Evolutionary conservation across 2,888 invertebrate species (phyloP), one percentile per base, ranked within the genome.

Genomic region (Ormyrus rosae): DNA sequence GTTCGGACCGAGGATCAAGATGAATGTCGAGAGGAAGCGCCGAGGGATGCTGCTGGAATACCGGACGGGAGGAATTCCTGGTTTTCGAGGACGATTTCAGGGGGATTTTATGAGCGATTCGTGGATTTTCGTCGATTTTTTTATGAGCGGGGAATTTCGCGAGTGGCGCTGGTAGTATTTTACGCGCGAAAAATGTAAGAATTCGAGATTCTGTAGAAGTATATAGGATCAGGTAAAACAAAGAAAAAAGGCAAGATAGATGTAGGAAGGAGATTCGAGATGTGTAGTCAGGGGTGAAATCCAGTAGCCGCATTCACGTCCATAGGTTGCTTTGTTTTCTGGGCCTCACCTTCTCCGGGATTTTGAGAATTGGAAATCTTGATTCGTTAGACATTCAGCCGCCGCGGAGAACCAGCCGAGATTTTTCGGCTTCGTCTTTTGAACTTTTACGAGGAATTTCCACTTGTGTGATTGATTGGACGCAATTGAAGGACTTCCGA

Each of bases 271-370:
- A 85, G 85, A 85, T 85, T 88, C 81, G 82, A 80, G 81, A 82
- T 81, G 83, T 89, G 86, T 88, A 90, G 86, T 88, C 89, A 89
- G 89, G 90, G 89, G 86, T 90, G 86, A 90, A 90, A 90, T 90
- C 88, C 89, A 88, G 90, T 90, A 90, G 90, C 89, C 85, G 86
- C 85, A 87, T 84, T 85, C 87, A 88, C 87, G 88, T 89, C 89
- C 85, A 87, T 4, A 34, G 85, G 86, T 86, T 86, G 86, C 86
- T 88, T 88, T 85, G 86, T 86, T 86, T 87, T 86, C 86, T 8
- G 48, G 53, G 69, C 73, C 65, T 64, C 77, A 34, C 70, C 56
- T 50, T 34, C 9, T 6, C 65, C 50, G 48, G 55, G 61, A 75
- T 82, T 79, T 76, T 34, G 34, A 50, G 69, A 82, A 78, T 80